Evolutionary conservation across 53 echinoderm and acorn worm genomes (phyloP), one percentile per base, ranked within the genome.

Genomic region (Patiria pectinifera): DNA sequence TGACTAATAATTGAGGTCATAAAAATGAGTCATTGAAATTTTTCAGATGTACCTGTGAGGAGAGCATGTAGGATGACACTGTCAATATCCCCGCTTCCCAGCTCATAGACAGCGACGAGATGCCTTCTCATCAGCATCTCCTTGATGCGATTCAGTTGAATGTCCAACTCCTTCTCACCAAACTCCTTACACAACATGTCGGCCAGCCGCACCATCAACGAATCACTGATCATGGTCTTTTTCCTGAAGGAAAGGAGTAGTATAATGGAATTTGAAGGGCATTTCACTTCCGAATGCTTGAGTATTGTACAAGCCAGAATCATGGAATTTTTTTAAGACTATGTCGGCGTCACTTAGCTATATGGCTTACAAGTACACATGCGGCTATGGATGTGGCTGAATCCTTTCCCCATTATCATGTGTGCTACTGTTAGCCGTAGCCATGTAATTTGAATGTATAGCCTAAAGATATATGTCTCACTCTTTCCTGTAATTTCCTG

Each of bases 51-150:
- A 99, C 97, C 99, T 97, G 95, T 96, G 4, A 99, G 92, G 3
- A 99, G 91, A 18, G 99, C 97, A 91, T 99, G 97, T 18, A 99
- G 93, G 62, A 99, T 97, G 59, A 97, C 97, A 45, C 94, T 93
- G 83, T 99, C 99, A 85, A 99, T 99, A 71, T 97, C 99, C 45
- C 93, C 93, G 0, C 88, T 21, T 18, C 96, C 96, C 11, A 99
- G 88, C 78, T 99, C 97, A 79, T 97, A 99, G 76, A 99, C 99
- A 63, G 94, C 97, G 80, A 99, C 94, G 45, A 99, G 94, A 69
- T 97, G 94, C 48, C 91, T 94, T 46, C 94, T 87, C 91, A 96
- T 82, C 10, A 97, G 72, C 84, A 97, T 96, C 23, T 95, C 96
- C 85, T 99, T 91, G 35, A 99, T 97, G 24, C 99, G 92, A 26